These are phyloP conservation scores for Pseudorectes ferrugineus DNA, from an alignment of 2,113 vertebrate genomes.

Conservation along the genomic window DNA sequence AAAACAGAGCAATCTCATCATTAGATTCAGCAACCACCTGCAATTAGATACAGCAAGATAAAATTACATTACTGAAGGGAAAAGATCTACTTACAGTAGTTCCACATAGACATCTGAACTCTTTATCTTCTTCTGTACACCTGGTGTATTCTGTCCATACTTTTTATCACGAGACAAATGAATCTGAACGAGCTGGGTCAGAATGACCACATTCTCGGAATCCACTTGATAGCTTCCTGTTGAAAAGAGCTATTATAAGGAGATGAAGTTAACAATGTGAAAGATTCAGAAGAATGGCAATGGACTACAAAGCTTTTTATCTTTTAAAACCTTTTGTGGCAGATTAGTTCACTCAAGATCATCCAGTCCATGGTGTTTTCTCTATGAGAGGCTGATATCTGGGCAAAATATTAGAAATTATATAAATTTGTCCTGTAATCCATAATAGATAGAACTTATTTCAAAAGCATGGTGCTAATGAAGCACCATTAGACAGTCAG, in stretches of 20 bases:
- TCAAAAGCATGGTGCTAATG: neutral
- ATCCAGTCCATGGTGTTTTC: neutral
- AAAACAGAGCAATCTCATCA: conserved; percentile 5
- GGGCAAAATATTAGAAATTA: neutral
- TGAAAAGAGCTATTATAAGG: conserved; percentile 26
- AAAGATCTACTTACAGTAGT: conserved; percentile 32
- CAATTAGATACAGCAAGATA: conserved; percentile 48
- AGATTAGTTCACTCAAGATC: neutral
- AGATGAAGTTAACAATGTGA: neutral
- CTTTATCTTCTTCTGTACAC: conserved; percentile 18
- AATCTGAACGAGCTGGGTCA: neutral
- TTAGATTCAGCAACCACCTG: neutral
- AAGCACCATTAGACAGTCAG: neutral
- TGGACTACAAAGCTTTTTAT: neutral
- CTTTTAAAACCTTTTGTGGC: neutral
- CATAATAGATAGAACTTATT: neutral
- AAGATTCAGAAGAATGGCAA: neutral
- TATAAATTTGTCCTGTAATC: neutral
- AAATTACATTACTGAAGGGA: conserved; percentile 50
- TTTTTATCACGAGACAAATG: neutral
- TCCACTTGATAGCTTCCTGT: conserved; percentile 22
- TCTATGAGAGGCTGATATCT: neutral
- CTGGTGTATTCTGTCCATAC: neutral
- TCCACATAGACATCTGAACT: conserved; percentile 14
- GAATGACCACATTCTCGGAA: neutral